Percentiles rank a stretch among this genome's conserved stretches.
phyloP scores from a whole-genome alignment of 2,888 invertebrate species.

The Cataglyphis rosenhaueri region DNA sequence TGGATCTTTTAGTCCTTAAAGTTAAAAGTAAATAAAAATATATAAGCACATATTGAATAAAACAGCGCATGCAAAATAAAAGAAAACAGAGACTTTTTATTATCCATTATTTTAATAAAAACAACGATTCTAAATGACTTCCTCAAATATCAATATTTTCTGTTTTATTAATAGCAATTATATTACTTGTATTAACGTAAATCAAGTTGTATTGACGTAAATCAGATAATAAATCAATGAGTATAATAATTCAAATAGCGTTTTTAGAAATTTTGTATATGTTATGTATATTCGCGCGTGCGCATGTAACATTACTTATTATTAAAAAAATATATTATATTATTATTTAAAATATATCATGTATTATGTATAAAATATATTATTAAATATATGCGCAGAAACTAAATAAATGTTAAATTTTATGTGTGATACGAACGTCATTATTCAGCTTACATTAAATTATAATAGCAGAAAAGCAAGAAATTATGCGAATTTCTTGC shows the following conservation, averaged over 20 bases:
- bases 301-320: not conserved
- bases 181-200: too few relatives aligned
- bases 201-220: not conserved
- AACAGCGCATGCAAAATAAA: not conserved
- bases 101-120: not conserved
- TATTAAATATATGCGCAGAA: not conserved
- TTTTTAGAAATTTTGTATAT: not conserved
- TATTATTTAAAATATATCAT: not conserved
- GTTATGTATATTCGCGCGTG: too few relatives aligned
- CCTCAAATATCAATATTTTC: not conserved
- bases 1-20: not conserved
- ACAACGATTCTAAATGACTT: not conserved
- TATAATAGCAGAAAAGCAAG: not conserved
- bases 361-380: not conserved
- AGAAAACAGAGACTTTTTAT: not conserved
- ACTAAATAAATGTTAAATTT: slow-evolving; percentile 1
- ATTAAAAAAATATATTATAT: not conserved
- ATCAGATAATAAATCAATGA: not conserved
- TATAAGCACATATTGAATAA: not conserved
- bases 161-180: not conserved
- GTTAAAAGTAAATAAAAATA: not conserved
- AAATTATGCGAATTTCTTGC: not conserved
- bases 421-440: not conserved
- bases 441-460: not conserved
- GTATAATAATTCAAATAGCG: not conserved